These are phyloP conservation scores for Calliopum simillimum DNA, from an alignment of 2,888 invertebrate genomes.

Conservation along the genomic window DNA sequence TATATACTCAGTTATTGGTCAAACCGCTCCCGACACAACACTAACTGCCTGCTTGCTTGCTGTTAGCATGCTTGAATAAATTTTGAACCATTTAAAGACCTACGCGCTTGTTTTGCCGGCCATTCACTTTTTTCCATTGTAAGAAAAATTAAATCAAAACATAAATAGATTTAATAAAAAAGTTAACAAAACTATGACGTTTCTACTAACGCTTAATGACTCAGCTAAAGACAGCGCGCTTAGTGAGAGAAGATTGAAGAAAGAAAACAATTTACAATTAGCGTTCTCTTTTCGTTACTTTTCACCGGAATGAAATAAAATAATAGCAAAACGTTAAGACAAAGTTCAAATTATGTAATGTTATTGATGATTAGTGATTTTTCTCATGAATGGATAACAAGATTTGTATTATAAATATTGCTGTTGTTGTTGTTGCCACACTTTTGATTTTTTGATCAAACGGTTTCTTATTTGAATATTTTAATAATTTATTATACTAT, in stretches of 20 bases:
- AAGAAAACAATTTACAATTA: too few species aligned
- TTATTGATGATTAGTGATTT: too few species aligned
- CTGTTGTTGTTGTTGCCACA: too few species aligned
- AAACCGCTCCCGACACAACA: background rate
- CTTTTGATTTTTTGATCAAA: too few species aligned
- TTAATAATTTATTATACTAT: too few species aligned
- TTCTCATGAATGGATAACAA: too few species aligned
- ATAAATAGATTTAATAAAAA: conserved; percentile 9
- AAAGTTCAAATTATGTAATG: too few species aligned
- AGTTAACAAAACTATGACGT: conserved; percentile 1
- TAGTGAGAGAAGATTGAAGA: background rate
- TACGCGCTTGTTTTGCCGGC: conserved; percentile 8
- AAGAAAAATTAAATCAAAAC: background rate
- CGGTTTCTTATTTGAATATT: too few species aligned
- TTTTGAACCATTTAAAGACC: background rate
- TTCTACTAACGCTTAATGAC: background rate
- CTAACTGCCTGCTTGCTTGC: background rate
- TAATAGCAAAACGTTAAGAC: too few species aligned
- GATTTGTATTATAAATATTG: too few species aligned
- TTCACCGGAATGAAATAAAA: too few species aligned
- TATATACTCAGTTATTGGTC: background rate
- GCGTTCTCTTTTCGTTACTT: too few species aligned
- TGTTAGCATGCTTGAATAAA: background rate
- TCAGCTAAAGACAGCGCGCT: background rate
- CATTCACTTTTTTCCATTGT: conserved; percentile 11